phyloP scores from a whole-genome alignment of 1,140 invertebrate species.

The Parapsyche elsis region DNA sequence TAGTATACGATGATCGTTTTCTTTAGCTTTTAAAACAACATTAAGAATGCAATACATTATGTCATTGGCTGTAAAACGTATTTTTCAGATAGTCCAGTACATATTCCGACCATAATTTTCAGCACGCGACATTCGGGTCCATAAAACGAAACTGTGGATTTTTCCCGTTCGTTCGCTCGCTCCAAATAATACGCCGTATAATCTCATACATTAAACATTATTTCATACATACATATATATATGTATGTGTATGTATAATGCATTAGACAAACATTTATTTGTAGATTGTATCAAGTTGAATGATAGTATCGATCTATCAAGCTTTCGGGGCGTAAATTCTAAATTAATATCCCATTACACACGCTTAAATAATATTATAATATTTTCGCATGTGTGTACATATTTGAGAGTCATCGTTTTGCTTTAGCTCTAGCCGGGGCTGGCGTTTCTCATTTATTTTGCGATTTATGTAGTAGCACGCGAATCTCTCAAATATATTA shows the following conservation, averaged over 20 bases:
- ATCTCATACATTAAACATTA: not conserved
- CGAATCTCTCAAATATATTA: too few relatives aligned
- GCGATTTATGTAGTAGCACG: too few relatives aligned
- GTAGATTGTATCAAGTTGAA: not conserved
- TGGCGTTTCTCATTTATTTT: too few relatives aligned
- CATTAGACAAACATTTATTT: not conserved
- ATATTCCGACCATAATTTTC: conserved; percentile 13
- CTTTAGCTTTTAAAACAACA: conserved; percentile 4
- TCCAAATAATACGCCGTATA: not conserved
- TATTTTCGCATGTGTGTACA: too few relatives aligned
- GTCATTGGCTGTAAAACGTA: conserved; percentile 1
- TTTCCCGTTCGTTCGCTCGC: not conserved
- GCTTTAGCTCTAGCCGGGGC: too few relatives aligned
- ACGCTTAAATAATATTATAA: not conserved
- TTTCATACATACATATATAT: too few relatives aligned
- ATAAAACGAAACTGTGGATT: conserved; percentile 1
- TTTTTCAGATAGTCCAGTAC: not conserved
- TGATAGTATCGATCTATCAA: not conserved
- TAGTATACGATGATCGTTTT: not conserved
- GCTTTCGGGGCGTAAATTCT: too few relatives aligned
- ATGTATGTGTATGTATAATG: too few relatives aligned
- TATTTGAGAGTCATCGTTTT: too few relatives aligned
- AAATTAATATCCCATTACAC: not conserved
- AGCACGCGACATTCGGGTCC: not conserved
- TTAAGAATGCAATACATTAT: conserved; percentile 9